Evolutionary conservation across 2,113 vertebrate genomes (phyloP).

Genomic region (Typhlomys cinereus): DNA sequence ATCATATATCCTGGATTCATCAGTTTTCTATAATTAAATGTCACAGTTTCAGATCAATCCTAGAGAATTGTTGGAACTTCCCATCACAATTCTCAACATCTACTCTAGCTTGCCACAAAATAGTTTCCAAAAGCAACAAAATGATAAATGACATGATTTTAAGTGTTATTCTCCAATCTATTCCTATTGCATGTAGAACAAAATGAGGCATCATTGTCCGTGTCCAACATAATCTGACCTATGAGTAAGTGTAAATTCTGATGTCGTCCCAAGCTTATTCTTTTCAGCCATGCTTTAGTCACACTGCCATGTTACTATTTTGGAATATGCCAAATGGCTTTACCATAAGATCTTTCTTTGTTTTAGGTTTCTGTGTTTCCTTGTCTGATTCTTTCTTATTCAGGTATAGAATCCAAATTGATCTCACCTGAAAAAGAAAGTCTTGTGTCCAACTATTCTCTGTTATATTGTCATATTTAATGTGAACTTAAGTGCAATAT

Average conservation of each 20-base stretch:
- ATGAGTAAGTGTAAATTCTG: neutral
- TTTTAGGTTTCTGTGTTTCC: neutral
- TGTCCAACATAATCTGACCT: neutral
- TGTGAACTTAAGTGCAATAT: neutral
- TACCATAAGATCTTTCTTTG: neutral
- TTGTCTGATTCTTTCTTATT: neutral
- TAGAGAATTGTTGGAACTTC: neutral
- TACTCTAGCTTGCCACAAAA: slow-evolving; percentile 27
- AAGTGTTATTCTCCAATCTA: neutral
- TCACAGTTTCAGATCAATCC: neutral
- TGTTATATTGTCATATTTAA: neutral
- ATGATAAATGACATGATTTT: neutral
- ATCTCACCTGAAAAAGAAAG: neutral
- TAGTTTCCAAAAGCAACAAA: slow-evolving; percentile 12
- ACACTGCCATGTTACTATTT: neutral
- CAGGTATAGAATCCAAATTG: neutral
- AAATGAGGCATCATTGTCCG: neutral
- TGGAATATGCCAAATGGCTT: neutral
- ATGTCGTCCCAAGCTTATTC: neutral
- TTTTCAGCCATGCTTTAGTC: neutral
- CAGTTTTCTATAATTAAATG: slow-evolving; percentile 47
- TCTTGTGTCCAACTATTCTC: neutral
- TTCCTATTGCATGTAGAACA: neutral
- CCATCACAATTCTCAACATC: neutral
- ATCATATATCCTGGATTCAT: slow-evolving; percentile 22